phyloP scores from a whole-genome alignment of 2,888 invertebrate species.

The Dolichopus griseipennis region DNA sequence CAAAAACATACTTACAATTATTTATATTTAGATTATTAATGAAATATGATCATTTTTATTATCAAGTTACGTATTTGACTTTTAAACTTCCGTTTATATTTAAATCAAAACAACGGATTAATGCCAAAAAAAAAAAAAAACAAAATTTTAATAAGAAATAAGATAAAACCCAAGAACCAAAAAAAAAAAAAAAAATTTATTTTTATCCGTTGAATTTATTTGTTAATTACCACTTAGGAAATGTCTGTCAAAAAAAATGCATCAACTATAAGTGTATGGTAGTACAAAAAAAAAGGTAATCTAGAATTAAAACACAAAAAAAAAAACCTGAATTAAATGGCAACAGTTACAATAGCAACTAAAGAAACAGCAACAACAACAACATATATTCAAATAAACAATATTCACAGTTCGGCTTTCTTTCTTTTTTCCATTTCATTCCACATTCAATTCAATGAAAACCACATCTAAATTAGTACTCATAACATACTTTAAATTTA shows the following conservation, averaged over 20 bases:
- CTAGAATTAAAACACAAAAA: neutral
- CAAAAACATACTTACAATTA: too few species aligned
- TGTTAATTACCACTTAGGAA: neutral
- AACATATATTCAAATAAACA: too few species aligned
- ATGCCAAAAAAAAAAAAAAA: neutral
- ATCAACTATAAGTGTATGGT: neutral
- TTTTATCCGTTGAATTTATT: too few species aligned
- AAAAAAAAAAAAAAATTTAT: too few species aligned
- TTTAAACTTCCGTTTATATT: neutral
- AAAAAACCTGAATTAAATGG: neutral
- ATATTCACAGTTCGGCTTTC: neutral
- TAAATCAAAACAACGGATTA: neutral
- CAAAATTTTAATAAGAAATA: too few species aligned
- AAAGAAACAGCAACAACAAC: neutral
- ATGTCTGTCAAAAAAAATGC: neutral
- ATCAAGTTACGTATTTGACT: too few species aligned
- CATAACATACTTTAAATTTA: slow-evolving; percentile 3
- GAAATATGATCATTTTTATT: too few species aligned
- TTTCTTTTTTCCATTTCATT: neutral
- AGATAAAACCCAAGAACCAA: too few species aligned
- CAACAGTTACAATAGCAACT: neutral
- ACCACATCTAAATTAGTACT: slow-evolving; percentile 1
- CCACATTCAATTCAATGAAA: neutral
- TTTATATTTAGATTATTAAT: too few species aligned
- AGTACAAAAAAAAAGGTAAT: neutral